Percentiles rank a stretch among this genome's conserved stretches.
Evolutionary conservation across 2,888 invertebrate species (phyloP).

Genomic region (Epinotia brunnichana): DNA sequence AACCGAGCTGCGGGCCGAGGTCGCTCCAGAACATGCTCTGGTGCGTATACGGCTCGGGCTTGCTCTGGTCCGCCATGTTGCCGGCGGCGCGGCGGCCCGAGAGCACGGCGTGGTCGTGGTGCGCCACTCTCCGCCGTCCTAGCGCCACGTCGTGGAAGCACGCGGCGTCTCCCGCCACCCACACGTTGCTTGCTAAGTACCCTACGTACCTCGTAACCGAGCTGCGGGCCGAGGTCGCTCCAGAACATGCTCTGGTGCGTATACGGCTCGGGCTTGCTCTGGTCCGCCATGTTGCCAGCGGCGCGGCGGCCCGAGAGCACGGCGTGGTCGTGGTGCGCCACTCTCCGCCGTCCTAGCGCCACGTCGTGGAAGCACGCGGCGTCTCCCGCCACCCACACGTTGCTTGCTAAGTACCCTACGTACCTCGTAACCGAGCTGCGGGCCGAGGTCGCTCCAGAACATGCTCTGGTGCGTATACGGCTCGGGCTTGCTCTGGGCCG

Average conservation of each 20-base stretch:
- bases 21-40: constrained; percentile 99
- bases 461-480: constrained; percentile 94
- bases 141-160: constrained; percentile 95
- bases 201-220: constrained; percentile 89
- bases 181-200: constrained; percentile 56
- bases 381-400: no score
- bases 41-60: constrained; percentile 86
- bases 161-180: constrained; percentile 93
- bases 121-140: constrained; percentile 95
- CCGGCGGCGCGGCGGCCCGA: constrained; percentile 98
- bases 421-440: constrained; percentile 93
- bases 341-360: constrained; percentile 88
- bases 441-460: constrained; percentile 98
- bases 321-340: constrained; percentile 99
- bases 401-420: neutral
- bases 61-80: constrained; percentile 92
- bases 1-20: constrained; percentile 94
- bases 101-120: constrained; percentile 98
- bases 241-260: constrained; percentile 98
- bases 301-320: constrained; percentile 97
- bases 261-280: constrained; percentile 77
- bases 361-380: no score
- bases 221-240: constrained; percentile 96
- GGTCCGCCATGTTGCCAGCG: constrained; percentile 97
- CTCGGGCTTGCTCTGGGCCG: constrained; percentile 78